These are phyloP conservation scores for Gorsachius magnificus DNA, from an alignment of 2,797 vertebrate species.

Conservation along the genomic window DNA sequence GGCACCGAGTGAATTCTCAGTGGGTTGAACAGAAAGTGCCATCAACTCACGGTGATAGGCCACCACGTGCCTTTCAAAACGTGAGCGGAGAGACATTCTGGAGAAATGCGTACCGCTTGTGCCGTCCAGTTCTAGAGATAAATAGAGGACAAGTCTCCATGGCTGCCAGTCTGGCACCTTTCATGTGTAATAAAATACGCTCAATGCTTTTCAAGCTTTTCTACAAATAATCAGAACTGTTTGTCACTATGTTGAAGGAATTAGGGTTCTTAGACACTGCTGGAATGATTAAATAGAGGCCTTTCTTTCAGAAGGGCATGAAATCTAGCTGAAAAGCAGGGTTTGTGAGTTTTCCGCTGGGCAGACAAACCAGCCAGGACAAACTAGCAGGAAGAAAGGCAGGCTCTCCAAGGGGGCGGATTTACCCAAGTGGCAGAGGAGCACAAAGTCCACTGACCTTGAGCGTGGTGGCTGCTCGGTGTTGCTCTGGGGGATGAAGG, in stretches of 20 bases:
- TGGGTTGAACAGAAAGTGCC: not conserved
- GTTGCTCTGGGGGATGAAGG: not conserved
- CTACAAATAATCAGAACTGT: conserved; percentile 50
- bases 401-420: not conserved
- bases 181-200: conserved; percentile 18
- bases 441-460: not conserved
- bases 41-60: not conserved
- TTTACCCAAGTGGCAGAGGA: not conserved
- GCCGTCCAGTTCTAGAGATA: not conserved
- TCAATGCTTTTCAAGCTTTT: conserved; percentile 42
- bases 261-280: not conserved
- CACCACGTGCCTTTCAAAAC: not conserved
- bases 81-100: not conserved
- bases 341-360: not conserved
- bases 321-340: conserved; percentile 27
- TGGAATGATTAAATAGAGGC: conserved; percentile 28
- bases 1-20: not conserved
- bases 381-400: not conserved
- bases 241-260: conserved; percentile 48
- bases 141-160: conserved; percentile 30
- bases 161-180: conserved; percentile 39
- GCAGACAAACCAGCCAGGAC: not conserved
- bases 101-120: not conserved
- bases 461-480: not conserved
- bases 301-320: conserved; percentile 29